Evolutionary conservation across 2,888 invertebrate genomes (phyloP), one percentile per base, ranked within the genome.

Genomic region (Thereva unica): DNA sequence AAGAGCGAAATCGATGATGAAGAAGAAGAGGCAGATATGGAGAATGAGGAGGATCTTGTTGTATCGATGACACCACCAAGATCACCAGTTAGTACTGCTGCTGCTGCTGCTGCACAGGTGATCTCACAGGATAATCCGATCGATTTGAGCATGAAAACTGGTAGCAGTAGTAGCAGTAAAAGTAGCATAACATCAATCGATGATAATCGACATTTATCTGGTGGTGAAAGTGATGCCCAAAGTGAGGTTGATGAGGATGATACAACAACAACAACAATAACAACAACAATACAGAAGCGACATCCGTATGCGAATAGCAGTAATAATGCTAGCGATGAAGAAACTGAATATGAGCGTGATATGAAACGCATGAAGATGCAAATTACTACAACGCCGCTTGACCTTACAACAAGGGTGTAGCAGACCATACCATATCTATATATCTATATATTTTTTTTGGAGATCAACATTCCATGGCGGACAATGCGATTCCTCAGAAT

Each of bases 71-170:
- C 82, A 1, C 86, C 86, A 52, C 86, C 86, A 6, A 71, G 76
- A 49, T 80, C 81, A 4, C 86, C 84, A 4, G 59, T 47, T n/a
- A n/a, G n/a, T n/a, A n/a, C n/a, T n/a, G n/a, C n/a, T n/a, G n/a
- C n/a, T n/a, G n/a, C n/a, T n/a, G n/a, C n/a, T 23, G 23, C 61
- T n/a, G 63, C 64, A 8, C 83, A 82, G 0, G 71, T 83, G 0
- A 73, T 70, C 7, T 78, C 83, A 0, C 90, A 91, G 76, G 91
- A 91, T 71, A 87, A 89, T 75, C 92, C 92, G 1, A 92, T 92
- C 78, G 92, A 92, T 76, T 80, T 92, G 70, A 91, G 91, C 44
- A 89, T 91, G 82, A 90, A 88, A 74, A 85, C 87, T 0, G 84
- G 84, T 34, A 88, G 88, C 50, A 82, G 86, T 67, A 67, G 74